Evolutionary conservation across 2,888 invertebrate genomes (phyloP), one percentile per base, ranked within the genome.

Genomic region (Rotaria macrura): DNA sequence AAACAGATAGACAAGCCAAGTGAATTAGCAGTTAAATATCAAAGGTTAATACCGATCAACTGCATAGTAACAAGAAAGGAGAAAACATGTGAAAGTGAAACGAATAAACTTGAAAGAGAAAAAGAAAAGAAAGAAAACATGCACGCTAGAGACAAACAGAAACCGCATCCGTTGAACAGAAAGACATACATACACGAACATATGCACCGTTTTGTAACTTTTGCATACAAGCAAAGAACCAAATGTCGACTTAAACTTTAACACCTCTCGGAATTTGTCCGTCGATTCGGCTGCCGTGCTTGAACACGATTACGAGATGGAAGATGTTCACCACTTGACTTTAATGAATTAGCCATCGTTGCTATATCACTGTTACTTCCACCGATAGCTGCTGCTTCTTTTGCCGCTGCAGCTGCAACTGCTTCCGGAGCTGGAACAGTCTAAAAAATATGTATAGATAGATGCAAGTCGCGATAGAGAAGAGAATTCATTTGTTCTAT

Each of bases 401-500:
- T 65, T 17, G 65, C 79, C 43, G 79, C 79, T 79, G 79, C 79
- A 43, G 79, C 79, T 40, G 79, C 79, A 43, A 43, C 9, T 43
- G 79, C 79, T 79, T 79, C 79, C 2, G 79, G 79, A n/a, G 79
- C 79, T 43, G 79, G 43, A n/a, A 43, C 43, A 79, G 79, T 79
- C 79, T 79, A 79, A 43, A 79, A 20, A 1, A 43, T 1, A 43
- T 43, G n/a, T 12, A 38, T 17, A 29, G n/a, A n/a, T n/a, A n/a
- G n/a, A 34, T 38, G 10, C 6, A 34, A 34, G 38, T 47, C 9
- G 29, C 12, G 17, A 65, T 9, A 52, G 17, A 52, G 5, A 52
- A 20, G 23, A 23, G 6, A 23, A 23, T 52, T 52, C 5, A 23
- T 23, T 52, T 20, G 20, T 65, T 65, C 23, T 43, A 25, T 43